Evolutionary conservation across 2,113 vertebrate species (phyloP).

Genomic region (Collichthys lucidus): DNA sequence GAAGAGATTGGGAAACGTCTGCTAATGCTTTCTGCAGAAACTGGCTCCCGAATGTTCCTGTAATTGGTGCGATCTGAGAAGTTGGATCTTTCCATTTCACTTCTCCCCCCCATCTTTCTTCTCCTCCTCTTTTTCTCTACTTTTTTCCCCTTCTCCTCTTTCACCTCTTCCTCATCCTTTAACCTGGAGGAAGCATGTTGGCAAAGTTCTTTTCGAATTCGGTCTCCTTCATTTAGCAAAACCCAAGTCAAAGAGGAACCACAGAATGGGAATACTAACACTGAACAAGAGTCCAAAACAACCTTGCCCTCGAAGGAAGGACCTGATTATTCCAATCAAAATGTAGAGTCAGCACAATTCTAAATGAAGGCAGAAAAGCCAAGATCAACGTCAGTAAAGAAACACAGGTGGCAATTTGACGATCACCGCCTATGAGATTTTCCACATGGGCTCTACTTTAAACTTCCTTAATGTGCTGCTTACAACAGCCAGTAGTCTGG

Average conservation of each 20-base stretch:
- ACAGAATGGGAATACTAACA: constrained; percentile 44
- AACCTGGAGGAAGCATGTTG: constrained; percentile 45
- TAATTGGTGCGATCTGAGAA: constrained; percentile 77
- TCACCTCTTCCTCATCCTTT: constrained; percentile 50
- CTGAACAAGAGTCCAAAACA: constrained; percentile 35
- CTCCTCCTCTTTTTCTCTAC: constrained; percentile 17
- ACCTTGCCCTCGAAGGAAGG: constrained; percentile 27
- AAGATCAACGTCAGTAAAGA: constrained; percentile 66
- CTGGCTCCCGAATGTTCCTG: constrained; percentile 75
- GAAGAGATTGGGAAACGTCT: constrained; percentile 49
- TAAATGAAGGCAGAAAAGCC: constrained; percentile 55
- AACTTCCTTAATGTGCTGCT: constrained; percentile 34
- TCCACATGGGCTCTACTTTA: constrained; percentile 49
- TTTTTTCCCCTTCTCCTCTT: constrained; percentile 44
- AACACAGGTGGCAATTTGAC: constrained; percentile 72
- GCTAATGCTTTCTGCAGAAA: constrained; percentile 80
- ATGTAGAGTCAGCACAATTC: constrained; percentile 64
- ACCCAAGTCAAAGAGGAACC: constrained; percentile 52
- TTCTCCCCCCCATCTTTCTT: constrained; percentile 24
- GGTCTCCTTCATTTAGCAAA: constrained; percentile 66
- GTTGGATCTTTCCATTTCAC: constrained; percentile 68
- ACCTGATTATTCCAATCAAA: constrained; percentile 72
- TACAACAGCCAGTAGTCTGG: constrained; percentile 26
- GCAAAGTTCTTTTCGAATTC: constrained; percentile 14
- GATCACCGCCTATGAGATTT: constrained; percentile 52